phyloP scores from a whole-genome alignment of 2,113 vertebrate genomes.

The Pachypanchax playfairii region DNA sequence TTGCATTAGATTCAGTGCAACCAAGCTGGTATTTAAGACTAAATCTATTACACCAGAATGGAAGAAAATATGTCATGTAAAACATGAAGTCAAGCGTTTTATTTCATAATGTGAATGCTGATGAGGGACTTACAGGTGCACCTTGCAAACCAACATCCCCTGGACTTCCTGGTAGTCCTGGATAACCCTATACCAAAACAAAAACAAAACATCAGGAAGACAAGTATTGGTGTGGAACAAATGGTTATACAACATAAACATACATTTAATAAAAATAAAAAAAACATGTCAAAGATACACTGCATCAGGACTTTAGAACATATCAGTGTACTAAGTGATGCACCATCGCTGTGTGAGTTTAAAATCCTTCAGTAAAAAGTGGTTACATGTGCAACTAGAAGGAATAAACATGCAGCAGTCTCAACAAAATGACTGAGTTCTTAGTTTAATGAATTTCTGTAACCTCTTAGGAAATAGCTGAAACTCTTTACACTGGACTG shows the following conservation, averaged over 20 bases:
- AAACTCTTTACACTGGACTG: no score
- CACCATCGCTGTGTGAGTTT: neutral
- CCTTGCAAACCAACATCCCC: slow-evolving; percentile 89
- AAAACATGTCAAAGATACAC: neutral
- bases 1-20: slow-evolving; percentile 12
- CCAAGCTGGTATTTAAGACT: slow-evolving; percentile 1
- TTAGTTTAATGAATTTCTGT: no score
- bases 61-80: neutral
- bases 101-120: neutral
- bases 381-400: slow-evolving; percentile 15
- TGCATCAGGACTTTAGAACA: neutral
- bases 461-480: no score
- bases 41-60: neutral
- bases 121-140: slow-evolving; percentile 83
- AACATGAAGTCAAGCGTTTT: no score
- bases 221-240: neutral
- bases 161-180: slow-evolving; percentile 86
- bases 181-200: slow-evolving; percentile 86
- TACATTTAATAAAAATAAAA: neutral
- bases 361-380: neutral
- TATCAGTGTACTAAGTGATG: neutral
- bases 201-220: slow-evolving; percentile 20
- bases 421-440: no score
- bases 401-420: no score
- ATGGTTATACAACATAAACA: no score